phyloP scores from a whole-genome alignment of 2,113 vertebrate species.

The Muntiacus reevesi region DNA sequence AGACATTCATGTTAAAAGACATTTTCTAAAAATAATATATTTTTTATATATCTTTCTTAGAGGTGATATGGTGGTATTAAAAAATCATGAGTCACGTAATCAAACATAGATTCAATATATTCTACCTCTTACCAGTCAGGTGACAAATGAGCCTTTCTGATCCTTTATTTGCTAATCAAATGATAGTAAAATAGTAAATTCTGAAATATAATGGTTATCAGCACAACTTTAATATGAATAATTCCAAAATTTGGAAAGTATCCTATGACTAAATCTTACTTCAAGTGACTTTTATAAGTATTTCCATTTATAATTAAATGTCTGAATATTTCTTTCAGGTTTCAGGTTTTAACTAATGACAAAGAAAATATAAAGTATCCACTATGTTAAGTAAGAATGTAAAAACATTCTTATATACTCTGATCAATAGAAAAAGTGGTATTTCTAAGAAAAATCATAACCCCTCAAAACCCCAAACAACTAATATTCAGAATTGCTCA shows the following conservation, averaged over 20 bases:
- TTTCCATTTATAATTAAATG: neutral
- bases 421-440: neutral
- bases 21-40: neutral
- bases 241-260: neutral
- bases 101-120: neutral
- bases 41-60: neutral
- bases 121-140: neutral
- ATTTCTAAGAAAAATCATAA: neutral
- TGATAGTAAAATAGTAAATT: neutral
- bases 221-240: neutral
- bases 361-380: neutral
- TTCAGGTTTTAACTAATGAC: neutral
- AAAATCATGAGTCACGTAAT: neutral
- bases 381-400: neutral
- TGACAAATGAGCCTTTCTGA: neutral
- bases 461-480: neutral
- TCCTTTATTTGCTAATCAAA: neutral
- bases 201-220: neutral
- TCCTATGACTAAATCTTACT: neutral
- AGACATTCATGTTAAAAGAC: neutral
- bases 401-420: neutral
- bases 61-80: neutral
- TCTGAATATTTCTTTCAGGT: neutral
- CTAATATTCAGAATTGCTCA: neutral
- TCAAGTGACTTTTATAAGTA: neutral